phyloP scores from a whole-genome alignment of 1,140 invertebrate genomes.

The Eupeodes corollae region DNA sequence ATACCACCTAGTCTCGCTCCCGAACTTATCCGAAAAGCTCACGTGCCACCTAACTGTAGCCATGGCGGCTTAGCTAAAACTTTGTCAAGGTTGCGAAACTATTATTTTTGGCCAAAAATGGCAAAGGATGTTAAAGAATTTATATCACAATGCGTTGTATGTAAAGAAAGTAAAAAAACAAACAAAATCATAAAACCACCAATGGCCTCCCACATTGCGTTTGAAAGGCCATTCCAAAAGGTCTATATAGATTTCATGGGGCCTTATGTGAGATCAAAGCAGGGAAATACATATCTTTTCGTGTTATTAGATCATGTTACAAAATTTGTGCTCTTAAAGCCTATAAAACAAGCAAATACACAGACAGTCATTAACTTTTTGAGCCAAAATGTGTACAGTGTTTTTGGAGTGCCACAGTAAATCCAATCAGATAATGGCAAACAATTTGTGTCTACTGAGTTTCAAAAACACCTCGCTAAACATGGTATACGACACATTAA shows the following conservation, averaged over 20 bases:
- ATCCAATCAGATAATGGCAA: slow-evolving; percentile 4
- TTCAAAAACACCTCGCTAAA: background rate
- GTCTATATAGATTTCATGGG: background rate
- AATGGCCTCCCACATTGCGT: too few relatives aligned
- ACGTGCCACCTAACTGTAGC: too few relatives aligned
- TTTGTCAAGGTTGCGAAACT: too few relatives aligned
- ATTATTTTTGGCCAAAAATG: too few relatives aligned
- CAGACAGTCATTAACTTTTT: background rate
- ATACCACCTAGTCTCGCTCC: too few relatives aligned
- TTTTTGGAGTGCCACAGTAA: slow-evolving; percentile 3
- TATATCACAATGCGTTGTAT: too few relatives aligned
- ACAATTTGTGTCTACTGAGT: slow-evolving; percentile 1
- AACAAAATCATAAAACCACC: too few relatives aligned
- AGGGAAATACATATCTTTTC: slow-evolving; percentile 2
- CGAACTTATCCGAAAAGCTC: too few relatives aligned
- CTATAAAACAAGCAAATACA: background rate
- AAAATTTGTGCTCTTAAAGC: slow-evolving; percentile 4
- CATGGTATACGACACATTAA: slow-evolving; percentile 5
- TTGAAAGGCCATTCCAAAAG: too few relatives aligned
- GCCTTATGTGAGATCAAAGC: slow-evolving; percentile 1
- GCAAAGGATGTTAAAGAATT: too few relatives aligned
- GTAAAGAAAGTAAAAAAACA: too few relatives aligned
- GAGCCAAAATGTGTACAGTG: background rate
- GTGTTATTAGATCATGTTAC: slow-evolving; percentile 3
- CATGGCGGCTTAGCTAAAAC: too few relatives aligned